Base-by-base conservation (phyloP, 2,888 invertebrate genomes). In the Octodonta nipae region DNA sequence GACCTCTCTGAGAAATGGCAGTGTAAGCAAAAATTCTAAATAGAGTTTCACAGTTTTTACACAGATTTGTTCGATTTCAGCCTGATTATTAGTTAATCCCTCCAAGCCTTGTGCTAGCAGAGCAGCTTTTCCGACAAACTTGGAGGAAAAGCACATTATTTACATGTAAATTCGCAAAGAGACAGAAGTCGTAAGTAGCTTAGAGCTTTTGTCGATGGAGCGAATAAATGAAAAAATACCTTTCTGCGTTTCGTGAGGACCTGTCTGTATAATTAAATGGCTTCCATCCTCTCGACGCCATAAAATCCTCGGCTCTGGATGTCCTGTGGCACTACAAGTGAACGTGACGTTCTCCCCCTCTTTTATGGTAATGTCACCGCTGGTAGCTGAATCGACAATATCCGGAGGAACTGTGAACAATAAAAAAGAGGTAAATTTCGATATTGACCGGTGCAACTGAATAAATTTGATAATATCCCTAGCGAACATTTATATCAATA, bases 321-420 rank as follows among this genome's bases (percentile, higher is more conserved):
- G 67, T 22, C 73, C 73, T 22, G 63, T 67, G 14, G 72, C 73
- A 37, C 63, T 58, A 52, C 74, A 74, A 36, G 63, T 62, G 33
- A 75, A 55, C 28, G 72, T 73, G 27, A 70, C 71, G 53, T 73
- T 73, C 45, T 72, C 71, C 27, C 71, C 71, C 50, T 74, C 73
- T 33, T 65, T 59, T 14, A 70, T 69, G 28, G 70, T 68, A 39
- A 72, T 57, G 55, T 75, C 73, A 30, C 70, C 66, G 50, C 72
- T 73, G 31, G 73, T 73, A 39, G 67, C 67, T 32, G 63, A 61
- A 44, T 72, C 72, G 50, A 67, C 64, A 46, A 74, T 74, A 56
- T 73, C 72, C 38, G 74, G 74, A 13, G 74, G 72, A 34, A 73
- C 73, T 73, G 61, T n/a, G 32, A 41, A n/a, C n/a, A n/a, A n/a